Evolutionary conservation across 2,113 vertebrate genomes (phyloP).

Genomic region (Alligator sinensis): DNA sequence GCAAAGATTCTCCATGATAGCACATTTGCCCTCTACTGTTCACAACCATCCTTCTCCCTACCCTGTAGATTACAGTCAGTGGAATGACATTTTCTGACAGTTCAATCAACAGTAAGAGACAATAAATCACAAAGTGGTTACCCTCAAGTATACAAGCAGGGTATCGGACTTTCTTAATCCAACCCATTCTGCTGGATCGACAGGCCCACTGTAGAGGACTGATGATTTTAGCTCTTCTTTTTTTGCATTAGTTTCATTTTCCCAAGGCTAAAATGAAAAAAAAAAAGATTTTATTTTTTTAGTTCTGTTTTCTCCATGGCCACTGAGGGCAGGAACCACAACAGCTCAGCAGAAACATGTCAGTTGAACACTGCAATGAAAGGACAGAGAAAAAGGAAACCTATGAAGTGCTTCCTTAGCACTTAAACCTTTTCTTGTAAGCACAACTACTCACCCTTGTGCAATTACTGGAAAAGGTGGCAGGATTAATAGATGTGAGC

Average conservation of each 20-base stretch:
- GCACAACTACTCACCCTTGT: slow-evolving; percentile 82
- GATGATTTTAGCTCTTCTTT: slow-evolving; percentile 77
- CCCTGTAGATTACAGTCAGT: neutral
- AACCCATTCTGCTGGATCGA: slow-evolving; percentile 95
- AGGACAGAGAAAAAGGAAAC: too few species aligned
- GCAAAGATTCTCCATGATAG: neutral
- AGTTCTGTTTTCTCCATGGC: neutral
- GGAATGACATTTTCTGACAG: neutral
- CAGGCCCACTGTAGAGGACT: slow-evolving; percentile 82
- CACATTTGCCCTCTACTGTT: neutral
- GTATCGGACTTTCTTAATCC: slow-evolving; percentile 88
- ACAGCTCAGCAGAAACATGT: neutral
- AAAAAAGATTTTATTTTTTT: neutral
- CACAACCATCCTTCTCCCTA: neutral
- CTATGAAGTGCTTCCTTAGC: neutral
- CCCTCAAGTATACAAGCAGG: slow-evolving; percentile 91
- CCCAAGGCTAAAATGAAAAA: slow-evolving; percentile 79
- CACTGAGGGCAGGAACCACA: neutral
- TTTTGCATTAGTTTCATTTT: slow-evolving; percentile 81
- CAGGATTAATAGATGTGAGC: slow-evolving; percentile 88
- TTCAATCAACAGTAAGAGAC: neutral
- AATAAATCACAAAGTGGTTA: slow-evolving; percentile 69
- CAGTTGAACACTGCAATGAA: neutral
- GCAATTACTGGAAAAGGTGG: slow-evolving; percentile 87
- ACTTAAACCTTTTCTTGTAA: neutral